Base-by-base conservation (phyloP, 2,113 vertebrate species). In the Carlito syrichta region DNA sequence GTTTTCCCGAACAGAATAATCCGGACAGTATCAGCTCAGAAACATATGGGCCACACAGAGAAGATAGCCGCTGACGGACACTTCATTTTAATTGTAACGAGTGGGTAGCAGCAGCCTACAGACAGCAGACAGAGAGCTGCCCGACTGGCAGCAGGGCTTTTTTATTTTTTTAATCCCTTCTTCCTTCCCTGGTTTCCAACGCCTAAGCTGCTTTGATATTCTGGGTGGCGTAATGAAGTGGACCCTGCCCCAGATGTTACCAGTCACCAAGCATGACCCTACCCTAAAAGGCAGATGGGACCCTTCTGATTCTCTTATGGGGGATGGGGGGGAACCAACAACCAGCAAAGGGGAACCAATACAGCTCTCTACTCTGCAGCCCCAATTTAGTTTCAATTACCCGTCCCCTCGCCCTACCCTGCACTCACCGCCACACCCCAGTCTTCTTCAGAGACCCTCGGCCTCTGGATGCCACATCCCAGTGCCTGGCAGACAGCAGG, bases 41-140 rank as follows among this genome's bases (percentile, higher is more conserved):
- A 99, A 99, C 99, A 99, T 99, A 99, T 99, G 99, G 99, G 99
- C 99, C 99, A 99, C 99, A 99, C 99, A 99, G 99, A 98, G 99
- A 98, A 99, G 99, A 99, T 99, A 99, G 99, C 99, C 99, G 99
- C 99, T 99, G 99, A 99, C 97, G 99, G 99, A 99, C 99, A 99
- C 99, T 99, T 99, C 99, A 99, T 99, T 99, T 99, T 99, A 99
- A 99, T 99, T 99, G 99, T 99, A 99, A 99, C 98, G 99, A 99
- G 99, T 98, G 99, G 99, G 98, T 98, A 98, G 98, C 98, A 98
- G 98, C 98, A 97, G 99, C 98, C 98, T 91, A 97, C 97, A 98
- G 98, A 98, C 98, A 98, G 98, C 97, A 98, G 97, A 96, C 98
- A 98, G 97, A 89, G 86, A 94, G 98, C 98, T 97, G 98, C 98